Base-by-base conservation (phyloP, 2,113 vertebrate species). In the Gorsachius goisagi region DNA sequence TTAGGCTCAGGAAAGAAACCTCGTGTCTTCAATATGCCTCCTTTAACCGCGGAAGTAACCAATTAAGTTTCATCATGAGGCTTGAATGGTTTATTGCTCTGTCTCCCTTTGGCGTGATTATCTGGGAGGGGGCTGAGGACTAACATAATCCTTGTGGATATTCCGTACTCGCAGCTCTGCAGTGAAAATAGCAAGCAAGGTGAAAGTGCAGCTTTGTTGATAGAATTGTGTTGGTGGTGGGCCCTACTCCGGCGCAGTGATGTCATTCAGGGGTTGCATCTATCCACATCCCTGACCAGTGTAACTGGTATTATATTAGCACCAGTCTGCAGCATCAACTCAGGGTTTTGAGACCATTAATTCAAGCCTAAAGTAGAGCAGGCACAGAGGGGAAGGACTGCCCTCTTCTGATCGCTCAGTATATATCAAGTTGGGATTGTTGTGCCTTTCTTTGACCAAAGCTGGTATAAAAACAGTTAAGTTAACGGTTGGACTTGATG, bases 311-410 rank as follows among this genome's bases (percentile, higher is more conserved):
- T 44, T 44, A 0, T 1, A 5, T 5, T 69, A 6, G 17, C 33
- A 1, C 20, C 1, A 21, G 7, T 0, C 35, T 14, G 50, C 45
- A 32, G 30, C 32, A 17, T 2, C 30, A 0, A 0, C 3, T 1
- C 1, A 23, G 0, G 27, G 2, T 26, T 64, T 2, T 2, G 39
- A 11, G 76, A 1, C 27, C 4, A 2, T 16, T 16, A 3, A 9
- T 4, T 15, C 9, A 5, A 33, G 60, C 33, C 0, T 0, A 0
- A 3, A 50, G 35, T 4, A 6, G 11, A 13, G n/a, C 16, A 0
- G 16, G 19, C 3, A 8, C 16, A 0, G 44, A 47, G 9, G 27
- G 59, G 33, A 3, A 60, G 67, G 8, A 14, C 93, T 92, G 96
- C 95, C 95, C 89, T 94, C 95, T 92, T 5, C 45, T 32, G 95